Conservation (phyloP, 2,888 invertebrate genomes). For the Stenodema calcarata region DNA sequence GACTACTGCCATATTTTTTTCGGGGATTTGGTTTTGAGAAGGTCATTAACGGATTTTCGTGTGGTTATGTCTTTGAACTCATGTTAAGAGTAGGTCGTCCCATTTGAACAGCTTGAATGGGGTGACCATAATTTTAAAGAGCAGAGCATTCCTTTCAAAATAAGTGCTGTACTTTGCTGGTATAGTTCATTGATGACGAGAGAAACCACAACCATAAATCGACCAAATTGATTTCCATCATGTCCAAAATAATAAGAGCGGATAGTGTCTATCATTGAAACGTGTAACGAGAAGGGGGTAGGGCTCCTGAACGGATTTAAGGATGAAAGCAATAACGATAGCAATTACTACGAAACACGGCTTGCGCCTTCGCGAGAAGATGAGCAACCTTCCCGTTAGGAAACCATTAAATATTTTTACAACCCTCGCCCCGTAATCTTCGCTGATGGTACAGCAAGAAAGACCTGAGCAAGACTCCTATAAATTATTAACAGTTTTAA, state of each 20-base stretch:
- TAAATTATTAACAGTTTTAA: slow-evolving; percentile 9
- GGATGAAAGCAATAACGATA: not conserved
- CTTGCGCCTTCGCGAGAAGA: slow-evolving; percentile 10
- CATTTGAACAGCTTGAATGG: too few relatives aligned
- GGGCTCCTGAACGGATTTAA: not conserved
- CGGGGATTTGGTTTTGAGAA: too few relatives aligned
- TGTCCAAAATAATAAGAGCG: not conserved
- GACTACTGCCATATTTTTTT: too few relatives aligned
- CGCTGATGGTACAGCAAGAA: not conserved
- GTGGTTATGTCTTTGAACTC: too few relatives aligned
- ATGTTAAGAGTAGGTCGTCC: too few relatives aligned
- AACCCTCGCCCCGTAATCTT: slow-evolving; percentile 5
- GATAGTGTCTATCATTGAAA: not conserved
- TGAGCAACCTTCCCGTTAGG: slow-evolving; percentile 16
- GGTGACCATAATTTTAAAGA: too few relatives aligned
- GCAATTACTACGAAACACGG: not conserved
- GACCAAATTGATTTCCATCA: not conserved
- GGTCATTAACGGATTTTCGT: too few relatives aligned
- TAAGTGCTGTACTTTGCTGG: not conserved
- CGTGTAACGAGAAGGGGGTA: not conserved
- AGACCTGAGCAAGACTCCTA: not conserved
- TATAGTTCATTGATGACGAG: not conserved
- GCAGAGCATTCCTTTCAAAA: not conserved
- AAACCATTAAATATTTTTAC: slow-evolving; percentile 28
- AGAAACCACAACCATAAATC: not conserved